Evolutionary conservation across 2,888 invertebrate species (phyloP), one percentile per base, ranked within the genome.

Genomic region (Limenitis camilla): DNA sequence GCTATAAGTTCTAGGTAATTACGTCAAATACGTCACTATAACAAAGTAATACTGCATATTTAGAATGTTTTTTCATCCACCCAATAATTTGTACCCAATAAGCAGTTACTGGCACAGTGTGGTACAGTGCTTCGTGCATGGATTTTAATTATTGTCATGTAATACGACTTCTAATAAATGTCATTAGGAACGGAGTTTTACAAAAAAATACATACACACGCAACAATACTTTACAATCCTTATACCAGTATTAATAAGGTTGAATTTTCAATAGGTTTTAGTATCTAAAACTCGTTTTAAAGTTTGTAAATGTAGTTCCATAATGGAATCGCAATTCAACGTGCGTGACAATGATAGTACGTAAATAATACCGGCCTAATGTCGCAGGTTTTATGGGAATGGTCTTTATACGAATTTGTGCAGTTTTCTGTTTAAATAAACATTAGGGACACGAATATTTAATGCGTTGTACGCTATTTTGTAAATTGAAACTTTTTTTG

Each of bases 101-200:
- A 78, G 81, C 82, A 80, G 81, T 78, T 74, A 76, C 81, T 58
- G 82, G 85, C 62, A 85, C 86, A 73, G 82, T 77, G 64, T 81
- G 86, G 86, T 78, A 86, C 86, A 67, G 66, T 19, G 19, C 19
- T 86, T 86, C 86, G 86, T 86, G 86, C 85, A 86, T 86, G 76
- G 79, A 76, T 86, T 86, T 86, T 86, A 86, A 86, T 86, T 86
- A 86, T 85, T 83, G 74, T 83, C 85, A 85, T 86, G 85, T 86
- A 85, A 85, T 84, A 83, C 82, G 81, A 70, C 78, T 80, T 74
- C 82, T 86, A 86, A 86, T 86, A 86, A 86, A 86, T 85, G 86
- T 84, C 85, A 86, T 85, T 85, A 85, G 80, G 81, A 84, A 76
- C 74, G 77, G 70, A 71, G 72, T 67, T 66, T 59, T 61, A 59